These are phyloP conservation scores for Rhodinocichla rosea DNA, from an alignment of 2,113 vertebrate genomes.

Conservation along the genomic window DNA sequence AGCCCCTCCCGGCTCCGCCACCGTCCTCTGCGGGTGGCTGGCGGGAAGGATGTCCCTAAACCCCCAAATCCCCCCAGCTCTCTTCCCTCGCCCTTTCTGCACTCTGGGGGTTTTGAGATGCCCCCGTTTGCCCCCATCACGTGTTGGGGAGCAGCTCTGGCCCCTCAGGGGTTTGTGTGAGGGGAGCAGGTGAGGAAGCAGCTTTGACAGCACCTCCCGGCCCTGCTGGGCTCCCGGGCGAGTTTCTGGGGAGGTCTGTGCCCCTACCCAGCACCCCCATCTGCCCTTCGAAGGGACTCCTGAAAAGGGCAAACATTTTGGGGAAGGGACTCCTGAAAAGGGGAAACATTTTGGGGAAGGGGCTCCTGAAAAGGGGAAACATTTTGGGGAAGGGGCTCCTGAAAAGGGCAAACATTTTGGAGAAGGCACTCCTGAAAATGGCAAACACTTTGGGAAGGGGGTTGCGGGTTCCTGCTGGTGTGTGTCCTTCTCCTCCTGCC, in stretches of 20 bases:
- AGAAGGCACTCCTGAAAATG: no score
- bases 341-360: no score
- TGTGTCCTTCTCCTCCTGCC: no score
- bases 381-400: no score
- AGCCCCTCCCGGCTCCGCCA: background rate
- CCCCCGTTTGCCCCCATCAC: rapidly evolving
- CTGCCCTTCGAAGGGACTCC: background rate
- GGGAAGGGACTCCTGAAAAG: no score
- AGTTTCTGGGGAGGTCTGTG: rapidly evolving
- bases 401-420: background rate
- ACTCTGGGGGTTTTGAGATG: background rate
- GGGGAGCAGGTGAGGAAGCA: background rate
- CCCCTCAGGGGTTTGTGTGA: rapidly evolving
- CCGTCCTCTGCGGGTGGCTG: background rate
- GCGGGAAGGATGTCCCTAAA: background rate
- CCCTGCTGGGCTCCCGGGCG: background rate
- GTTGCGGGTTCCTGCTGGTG: background rate
- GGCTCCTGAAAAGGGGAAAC: no score
- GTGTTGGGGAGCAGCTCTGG: background rate
- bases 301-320: background rate
- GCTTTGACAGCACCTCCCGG: rapidly evolving
- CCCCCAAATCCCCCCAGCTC: background rate
- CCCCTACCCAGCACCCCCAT: no score
- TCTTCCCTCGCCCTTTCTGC: background rate
- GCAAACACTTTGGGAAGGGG: background rate